Evolutionary conservation across 2,113 vertebrate genomes (phyloP).

Genomic region (Ptilorrhoa leucosticta): DNA sequence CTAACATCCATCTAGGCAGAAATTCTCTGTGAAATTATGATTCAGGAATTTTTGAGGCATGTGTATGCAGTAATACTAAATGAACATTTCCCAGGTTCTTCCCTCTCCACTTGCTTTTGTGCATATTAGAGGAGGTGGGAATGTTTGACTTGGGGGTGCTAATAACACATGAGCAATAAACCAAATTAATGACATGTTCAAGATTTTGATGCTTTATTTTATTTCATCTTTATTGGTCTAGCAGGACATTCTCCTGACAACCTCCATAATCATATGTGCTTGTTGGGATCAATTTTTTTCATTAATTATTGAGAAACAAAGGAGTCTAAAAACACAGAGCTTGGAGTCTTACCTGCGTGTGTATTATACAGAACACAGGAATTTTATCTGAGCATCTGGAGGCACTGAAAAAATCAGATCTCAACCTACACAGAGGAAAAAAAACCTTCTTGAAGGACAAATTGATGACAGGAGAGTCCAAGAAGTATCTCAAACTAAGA

Average conservation of each 20-base stretch:
- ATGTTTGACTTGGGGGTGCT: not conserved
- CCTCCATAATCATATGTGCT: rapidly evolving
- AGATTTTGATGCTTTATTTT: not conserved
- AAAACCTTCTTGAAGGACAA: not conserved
- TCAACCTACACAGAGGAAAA: not conserved
- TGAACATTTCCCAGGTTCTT: not conserved
- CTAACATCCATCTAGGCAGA: not conserved
- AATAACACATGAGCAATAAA: not conserved
- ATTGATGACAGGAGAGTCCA: not conserved
- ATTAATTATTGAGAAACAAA: not conserved
- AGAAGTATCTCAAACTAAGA: not conserved
- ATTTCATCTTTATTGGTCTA: not conserved
- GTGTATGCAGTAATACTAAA: not conserved
- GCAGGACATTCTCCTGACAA: not conserved
- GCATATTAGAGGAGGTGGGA: not conserved
- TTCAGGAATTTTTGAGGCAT: not conserved
- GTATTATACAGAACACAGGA: not conserved
- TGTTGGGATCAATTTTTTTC: not conserved
- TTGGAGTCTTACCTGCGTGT: not conserved
- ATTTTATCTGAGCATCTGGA: not conserved
- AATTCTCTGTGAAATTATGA: not conserved
- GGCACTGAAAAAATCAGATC: not conserved
- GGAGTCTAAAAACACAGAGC: not conserved
- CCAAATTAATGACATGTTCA: not conserved
- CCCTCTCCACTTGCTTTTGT: not conserved